Conservation (phyloP, 2,888 invertebrate species). For the Ennomos fuscantarius region DNA sequence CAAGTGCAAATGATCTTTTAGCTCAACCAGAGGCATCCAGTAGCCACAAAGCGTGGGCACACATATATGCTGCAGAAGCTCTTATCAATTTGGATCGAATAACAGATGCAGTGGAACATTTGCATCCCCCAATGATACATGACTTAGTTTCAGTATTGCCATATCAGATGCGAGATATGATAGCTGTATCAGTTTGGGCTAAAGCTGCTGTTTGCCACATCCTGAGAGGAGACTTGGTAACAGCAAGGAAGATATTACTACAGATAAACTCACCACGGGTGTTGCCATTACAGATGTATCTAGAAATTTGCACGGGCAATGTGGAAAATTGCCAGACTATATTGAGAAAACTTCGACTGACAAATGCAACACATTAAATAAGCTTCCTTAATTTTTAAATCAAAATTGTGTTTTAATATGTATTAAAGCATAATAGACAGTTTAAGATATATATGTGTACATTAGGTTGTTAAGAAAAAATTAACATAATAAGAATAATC, state of each 20-base stretch:
- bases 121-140: conserved; percentile 90
- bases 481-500: too few species aligned
- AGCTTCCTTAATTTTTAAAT: conserved; percentile 25
- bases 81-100: conserved; percentile 92
- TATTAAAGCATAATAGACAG: too few species aligned
- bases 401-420: conserved; percentile 7
- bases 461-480: too few species aligned
- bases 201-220: conserved; percentile 82
- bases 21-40: conserved; percentile 86
- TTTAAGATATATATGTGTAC: too few species aligned
- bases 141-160: conserved; percentile 76
- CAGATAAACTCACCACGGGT: conserved; percentile 80
- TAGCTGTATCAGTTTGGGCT: conserved; percentile 81
- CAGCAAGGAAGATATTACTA: conserved; percentile 76
- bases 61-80: conserved; percentile 96
- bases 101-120: conserved; percentile 92
- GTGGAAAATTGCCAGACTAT: conserved; percentile 80
- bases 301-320: conserved; percentile 83
- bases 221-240: conserved; percentile 73
- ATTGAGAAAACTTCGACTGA: conserved; percentile 70
- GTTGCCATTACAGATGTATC: conserved; percentile 82
- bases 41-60: conserved; percentile 89
- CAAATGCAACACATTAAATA: conserved; percentile 57
- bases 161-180: conserved; percentile 74
- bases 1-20: conserved; percentile 91